phyloP scores from a whole-genome alignment of 2,888 invertebrate species.

The Drosophila flavopinicola region DNA sequence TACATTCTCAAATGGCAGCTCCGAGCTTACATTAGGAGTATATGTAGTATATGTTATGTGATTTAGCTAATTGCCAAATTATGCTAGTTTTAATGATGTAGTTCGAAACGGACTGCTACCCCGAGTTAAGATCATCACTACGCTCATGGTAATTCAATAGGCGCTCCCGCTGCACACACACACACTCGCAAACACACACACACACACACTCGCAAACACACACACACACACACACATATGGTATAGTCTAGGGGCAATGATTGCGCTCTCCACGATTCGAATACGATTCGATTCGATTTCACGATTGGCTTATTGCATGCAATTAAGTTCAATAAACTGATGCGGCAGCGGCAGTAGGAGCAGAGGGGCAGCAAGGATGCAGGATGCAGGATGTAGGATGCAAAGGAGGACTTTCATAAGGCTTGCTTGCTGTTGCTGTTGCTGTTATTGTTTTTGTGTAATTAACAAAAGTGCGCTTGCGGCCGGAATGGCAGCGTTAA shows the following conservation, averaged over 20 bases:
- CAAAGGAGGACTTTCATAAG: slow-evolving; percentile 1
- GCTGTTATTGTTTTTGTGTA: slow-evolving; percentile 66
- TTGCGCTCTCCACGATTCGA: slow-evolving; percentile 24
- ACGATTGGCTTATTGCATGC: slow-evolving; percentile 74
- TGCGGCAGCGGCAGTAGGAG: slow-evolving; percentile 26
- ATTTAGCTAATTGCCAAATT: no score
- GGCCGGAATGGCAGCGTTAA: slow-evolving; percentile 35
- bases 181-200: not conserved
- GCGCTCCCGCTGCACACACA: not conserved
- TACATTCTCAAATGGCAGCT: no score
- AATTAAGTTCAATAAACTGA: slow-evolving; percentile 77
- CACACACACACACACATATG: slow-evolving; percentile 18
- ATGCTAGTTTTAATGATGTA: not conserved
- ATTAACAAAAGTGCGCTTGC: slow-evolving; percentile 75
- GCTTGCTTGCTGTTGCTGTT: slow-evolving; percentile 10
- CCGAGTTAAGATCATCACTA: slow-evolving; percentile 5
- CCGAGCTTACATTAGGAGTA: not conserved
- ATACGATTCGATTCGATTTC: slow-evolving; percentile 46
- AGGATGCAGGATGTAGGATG: not conserved
- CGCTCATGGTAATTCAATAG: slow-evolving; percentile 30
- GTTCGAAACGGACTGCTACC: not conserved
- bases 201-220: not conserved
- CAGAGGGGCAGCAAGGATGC: no score
- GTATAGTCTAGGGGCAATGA: slow-evolving; percentile 47
- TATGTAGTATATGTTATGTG: no score